Conservation (phyloP, 1,140 invertebrate species). For the Calosoma granatense region DNA sequence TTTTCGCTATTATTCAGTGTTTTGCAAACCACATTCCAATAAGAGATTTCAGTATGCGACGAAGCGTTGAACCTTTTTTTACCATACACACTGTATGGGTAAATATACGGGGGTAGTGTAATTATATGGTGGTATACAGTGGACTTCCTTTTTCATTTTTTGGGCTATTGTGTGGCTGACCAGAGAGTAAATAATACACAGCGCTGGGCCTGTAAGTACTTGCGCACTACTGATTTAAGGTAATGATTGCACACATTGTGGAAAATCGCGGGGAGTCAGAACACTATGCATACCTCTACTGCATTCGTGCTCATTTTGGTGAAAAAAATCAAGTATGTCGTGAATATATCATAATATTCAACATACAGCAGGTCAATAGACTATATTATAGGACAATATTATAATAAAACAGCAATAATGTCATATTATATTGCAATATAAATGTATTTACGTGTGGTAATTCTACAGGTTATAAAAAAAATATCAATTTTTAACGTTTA, state of each 20-base stretch:
- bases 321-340: too few relatives aligned
- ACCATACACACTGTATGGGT: neutral
- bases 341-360: too few relatives aligned
- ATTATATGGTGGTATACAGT: neutral
- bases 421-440: too few relatives aligned
- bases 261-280: neutral
- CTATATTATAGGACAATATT: too few relatives aligned
- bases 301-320: too few relatives aligned
- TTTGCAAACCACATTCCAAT: neutral
- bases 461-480: too few relatives aligned
- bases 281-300: neutral
- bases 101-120: neutral
- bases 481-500: too few relatives aligned
- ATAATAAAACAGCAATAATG: too few relatives aligned
- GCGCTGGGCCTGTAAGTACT: neutral
- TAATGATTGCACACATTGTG: slow-evolving; percentile 1
- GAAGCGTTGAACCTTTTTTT: neutral
- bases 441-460: too few relatives aligned
- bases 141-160: slow-evolving; percentile 4
- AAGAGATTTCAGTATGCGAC: neutral
- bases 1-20: slow-evolving; percentile 6
- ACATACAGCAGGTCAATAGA: too few relatives aligned
- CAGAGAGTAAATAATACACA: neutral
- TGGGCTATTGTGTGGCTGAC: slow-evolving; percentile 3
- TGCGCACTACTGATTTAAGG: neutral